phyloP scores from a whole-genome alignment of 2,113 vertebrate genomes.

The Paradoxurus hermaphroditus region DNA sequence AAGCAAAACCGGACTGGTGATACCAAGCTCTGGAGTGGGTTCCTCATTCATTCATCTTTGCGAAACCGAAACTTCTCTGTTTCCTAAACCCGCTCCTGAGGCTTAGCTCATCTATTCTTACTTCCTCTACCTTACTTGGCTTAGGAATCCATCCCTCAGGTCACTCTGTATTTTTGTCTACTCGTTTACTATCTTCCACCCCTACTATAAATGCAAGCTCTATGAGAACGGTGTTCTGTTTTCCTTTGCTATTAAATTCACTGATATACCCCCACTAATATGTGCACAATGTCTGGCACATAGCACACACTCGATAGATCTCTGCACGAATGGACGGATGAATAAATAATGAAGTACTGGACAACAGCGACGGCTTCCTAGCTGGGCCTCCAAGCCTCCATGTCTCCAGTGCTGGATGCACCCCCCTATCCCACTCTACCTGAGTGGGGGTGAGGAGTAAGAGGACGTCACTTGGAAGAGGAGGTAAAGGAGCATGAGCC shows the following conservation, averaged over 20 bases:
- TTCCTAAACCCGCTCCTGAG: neutral
- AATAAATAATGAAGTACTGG: neutral
- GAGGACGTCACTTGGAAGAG: neutral
- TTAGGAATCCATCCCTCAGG: neutral
- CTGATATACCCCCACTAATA: neutral
- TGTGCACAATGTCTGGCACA: neutral
- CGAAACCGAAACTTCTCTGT: neutral
- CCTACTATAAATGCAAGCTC: neutral
- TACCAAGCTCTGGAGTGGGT: neutral
- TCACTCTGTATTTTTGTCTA: neutral
- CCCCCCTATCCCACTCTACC: neutral
- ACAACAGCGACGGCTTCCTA: neutral
- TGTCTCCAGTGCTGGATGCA: neutral
- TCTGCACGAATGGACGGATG: neutral
- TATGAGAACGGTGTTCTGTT: neutral
- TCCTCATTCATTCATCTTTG: conserved; percentile 3
- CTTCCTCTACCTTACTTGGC: neutral
- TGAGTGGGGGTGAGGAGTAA: neutral
- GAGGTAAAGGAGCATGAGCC: conserved; percentile 17
- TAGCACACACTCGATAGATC: neutral
- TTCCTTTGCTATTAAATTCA: neutral
- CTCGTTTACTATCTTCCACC: neutral
- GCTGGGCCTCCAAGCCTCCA: neutral
- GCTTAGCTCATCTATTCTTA: neutral
- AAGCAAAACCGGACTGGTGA: neutral